A percentile compares a stretch with the other conserved stretches of the same genome.
phyloP scores from a whole-genome alignment of 2,113 vertebrate species.

The Oceanites oceanicus region DNA sequence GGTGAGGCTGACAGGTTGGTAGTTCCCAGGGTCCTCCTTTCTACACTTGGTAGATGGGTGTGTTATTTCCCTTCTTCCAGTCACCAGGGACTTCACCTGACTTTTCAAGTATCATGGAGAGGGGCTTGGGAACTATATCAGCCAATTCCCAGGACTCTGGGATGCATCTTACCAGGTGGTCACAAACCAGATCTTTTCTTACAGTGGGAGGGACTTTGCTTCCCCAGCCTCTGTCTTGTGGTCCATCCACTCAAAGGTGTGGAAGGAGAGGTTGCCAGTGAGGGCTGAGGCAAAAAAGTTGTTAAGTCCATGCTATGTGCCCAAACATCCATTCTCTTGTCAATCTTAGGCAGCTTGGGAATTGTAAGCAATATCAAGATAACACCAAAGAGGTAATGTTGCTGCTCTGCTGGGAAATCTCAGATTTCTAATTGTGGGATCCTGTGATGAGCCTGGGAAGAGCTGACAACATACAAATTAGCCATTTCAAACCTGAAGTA shows the following conservation, averaged over 20 bases:
- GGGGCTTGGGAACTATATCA: neutral
- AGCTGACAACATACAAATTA: neutral
- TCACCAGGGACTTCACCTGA: too few species aligned
- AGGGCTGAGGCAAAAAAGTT: neutral
- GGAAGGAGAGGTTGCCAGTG: neutral
- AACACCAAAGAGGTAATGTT: neutral
- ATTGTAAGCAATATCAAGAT: neutral
- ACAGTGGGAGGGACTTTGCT: neutral
- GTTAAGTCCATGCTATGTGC: too few species aligned
- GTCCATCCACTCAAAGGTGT: neutral
- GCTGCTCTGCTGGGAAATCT: neutral
- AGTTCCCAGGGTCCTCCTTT: too few species aligned
- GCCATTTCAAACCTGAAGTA: neutral
- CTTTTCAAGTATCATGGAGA: too few species aligned
- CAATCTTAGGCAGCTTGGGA: neutral
- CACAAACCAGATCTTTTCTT: neutral
- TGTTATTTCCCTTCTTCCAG: too few species aligned
- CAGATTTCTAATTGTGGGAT: neutral
- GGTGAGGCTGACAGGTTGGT: too few species aligned
- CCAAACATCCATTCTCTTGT: neutral
- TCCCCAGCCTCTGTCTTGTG: neutral
- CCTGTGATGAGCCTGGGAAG: neutral
- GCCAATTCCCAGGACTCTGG: neutral
- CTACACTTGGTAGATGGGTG: too few species aligned
- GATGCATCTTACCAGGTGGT: neutral